These are phyloP conservation scores for Morpho achilles DNA, from an alignment of 2,888 invertebrate genomes.

Conservation along the genomic window DNA sequence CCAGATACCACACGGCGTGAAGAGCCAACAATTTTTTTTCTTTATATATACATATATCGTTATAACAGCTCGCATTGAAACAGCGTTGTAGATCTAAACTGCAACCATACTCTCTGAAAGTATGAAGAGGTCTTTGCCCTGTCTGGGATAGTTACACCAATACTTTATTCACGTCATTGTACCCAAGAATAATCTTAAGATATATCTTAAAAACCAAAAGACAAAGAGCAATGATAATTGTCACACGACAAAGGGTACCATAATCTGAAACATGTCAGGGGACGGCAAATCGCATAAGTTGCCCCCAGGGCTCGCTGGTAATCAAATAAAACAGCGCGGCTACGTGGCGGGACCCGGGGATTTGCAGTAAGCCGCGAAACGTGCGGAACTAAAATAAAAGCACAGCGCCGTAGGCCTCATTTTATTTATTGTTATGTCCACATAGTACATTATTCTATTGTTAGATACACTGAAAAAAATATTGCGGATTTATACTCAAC, in stretches of 20 bases:
- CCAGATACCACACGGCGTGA: no score
- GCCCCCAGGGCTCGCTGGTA: constrained; percentile 29
- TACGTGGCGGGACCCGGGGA: constrained; percentile 30
- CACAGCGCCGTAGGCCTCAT: constrained; percentile 17
- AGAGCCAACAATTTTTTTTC: no score
- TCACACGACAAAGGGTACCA: constrained; percentile 3
- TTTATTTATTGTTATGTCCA: constrained; percentile 25
- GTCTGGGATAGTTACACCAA: no score
- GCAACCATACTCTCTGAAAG: no score
- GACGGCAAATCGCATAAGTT: constrained; percentile 21
- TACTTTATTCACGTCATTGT: no score
- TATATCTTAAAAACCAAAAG: no score
- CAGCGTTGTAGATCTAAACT: no score
- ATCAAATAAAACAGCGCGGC: constrained; percentile 34
- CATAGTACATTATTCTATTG: constrained; percentile 21
- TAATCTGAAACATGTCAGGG: constrained; percentile 32
- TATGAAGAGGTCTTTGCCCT: no score
- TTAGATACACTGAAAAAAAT: constrained; percentile 21
- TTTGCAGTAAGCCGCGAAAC: constrained; percentile 27
- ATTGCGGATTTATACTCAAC: no score
- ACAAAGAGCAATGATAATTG: background rate
- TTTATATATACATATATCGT: no score
- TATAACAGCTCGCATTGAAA: no score
- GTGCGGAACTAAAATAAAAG: constrained; percentile 26
- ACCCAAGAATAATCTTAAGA: no score